These are phyloP conservation scores for Gymnoscopelus microlampas DNA, from an alignment of 2,797 vertebrate species.

Conservation along the genomic window DNA sequence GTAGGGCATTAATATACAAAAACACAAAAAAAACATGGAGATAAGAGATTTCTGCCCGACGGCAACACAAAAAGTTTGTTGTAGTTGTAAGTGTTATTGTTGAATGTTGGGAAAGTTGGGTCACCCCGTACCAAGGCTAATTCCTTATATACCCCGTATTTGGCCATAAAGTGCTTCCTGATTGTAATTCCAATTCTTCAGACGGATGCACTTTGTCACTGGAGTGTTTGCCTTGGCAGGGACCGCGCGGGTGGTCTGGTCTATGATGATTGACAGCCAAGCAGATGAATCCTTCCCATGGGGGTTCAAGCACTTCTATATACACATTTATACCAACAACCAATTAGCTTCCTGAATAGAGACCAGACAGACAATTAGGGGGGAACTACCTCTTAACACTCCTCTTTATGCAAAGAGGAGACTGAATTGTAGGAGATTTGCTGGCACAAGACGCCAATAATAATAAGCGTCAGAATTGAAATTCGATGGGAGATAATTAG, in stretches of 20 bases:
- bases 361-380: conserved; percentile 65
- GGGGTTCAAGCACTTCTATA: conserved; percentile 34
- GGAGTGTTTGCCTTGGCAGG: background rate
- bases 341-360: conserved; percentile 64
- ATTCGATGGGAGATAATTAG: conserved; percentile 44
- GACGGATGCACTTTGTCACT: background rate
- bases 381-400: conserved; percentile 30
- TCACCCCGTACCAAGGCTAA: too few relatives aligned
- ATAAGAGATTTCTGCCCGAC: too few relatives aligned
- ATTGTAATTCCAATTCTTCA: background rate
- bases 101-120: too few relatives aligned
- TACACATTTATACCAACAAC: conserved; percentile 58
- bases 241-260: conserved; percentile 35
- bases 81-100: too few relatives aligned
- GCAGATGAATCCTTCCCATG: conserved; percentile 27
- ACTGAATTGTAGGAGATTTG: conserved; percentile 41
- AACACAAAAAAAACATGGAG: too few relatives aligned
- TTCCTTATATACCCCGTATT: too few relatives aligned
- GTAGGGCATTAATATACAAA: too few relatives aligned
- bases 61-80: too few relatives aligned
- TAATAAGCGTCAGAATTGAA: conserved; percentile 7
- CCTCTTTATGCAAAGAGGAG: conserved; percentile 54
- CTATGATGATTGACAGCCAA: conserved; percentile 44
- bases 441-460: conserved; percentile 20
- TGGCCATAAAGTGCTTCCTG: too few relatives aligned